A percentile compares a stretch with the other conserved stretches of the same genome.
These are phyloP conservation scores for Sardinella longiceps DNA, from an alignment of 2,797 vertebrate genomes.

Conservation along the genomic window DNA sequence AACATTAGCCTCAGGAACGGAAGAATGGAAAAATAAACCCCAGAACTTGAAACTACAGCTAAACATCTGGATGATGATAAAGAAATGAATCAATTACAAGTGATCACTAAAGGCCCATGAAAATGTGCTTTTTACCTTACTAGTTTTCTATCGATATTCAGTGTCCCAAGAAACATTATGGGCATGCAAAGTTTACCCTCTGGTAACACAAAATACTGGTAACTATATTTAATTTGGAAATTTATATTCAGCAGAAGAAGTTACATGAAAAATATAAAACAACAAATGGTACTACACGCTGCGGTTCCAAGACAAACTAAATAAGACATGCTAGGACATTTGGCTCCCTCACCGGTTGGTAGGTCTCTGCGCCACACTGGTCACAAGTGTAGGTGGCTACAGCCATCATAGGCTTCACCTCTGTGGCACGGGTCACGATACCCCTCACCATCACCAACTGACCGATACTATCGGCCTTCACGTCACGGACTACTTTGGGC, in stretches of 20 bases:
- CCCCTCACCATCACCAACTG: constrained; percentile 86
- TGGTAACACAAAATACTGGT: too few species aligned
- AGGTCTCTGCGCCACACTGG: constrained; percentile 92
- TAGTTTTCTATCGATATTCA: not conserved
- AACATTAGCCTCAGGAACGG: not conserved
- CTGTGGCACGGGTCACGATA: constrained; percentile 88
- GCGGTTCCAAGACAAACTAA: too few species aligned
- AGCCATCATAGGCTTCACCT: constrained; percentile 92
- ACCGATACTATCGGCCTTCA: constrained; percentile 86
- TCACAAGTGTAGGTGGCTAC: constrained; percentile 93
- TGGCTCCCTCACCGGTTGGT: constrained; percentile 81
- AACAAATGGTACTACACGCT: too few species aligned
- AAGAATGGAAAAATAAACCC: not conserved
- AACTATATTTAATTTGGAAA: not conserved
- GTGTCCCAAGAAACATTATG: not conserved
- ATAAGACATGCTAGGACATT: too few species aligned
- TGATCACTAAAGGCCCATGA: too few species aligned
- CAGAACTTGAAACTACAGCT: not conserved
- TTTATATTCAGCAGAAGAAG: not conserved
- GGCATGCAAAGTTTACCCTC: not conserved
- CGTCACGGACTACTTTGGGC: constrained; percentile 85
- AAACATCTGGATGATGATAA: not conserved
- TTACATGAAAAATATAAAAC: not conserved
- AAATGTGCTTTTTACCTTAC: too few species aligned
- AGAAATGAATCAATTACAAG: not conserved